Percentiles rank a stretch among this genome's conserved stretches.
These are phyloP conservation scores for Lochmaea capreae DNA, from an alignment of 2,888 invertebrate species.

Conservation along the genomic window DNA sequence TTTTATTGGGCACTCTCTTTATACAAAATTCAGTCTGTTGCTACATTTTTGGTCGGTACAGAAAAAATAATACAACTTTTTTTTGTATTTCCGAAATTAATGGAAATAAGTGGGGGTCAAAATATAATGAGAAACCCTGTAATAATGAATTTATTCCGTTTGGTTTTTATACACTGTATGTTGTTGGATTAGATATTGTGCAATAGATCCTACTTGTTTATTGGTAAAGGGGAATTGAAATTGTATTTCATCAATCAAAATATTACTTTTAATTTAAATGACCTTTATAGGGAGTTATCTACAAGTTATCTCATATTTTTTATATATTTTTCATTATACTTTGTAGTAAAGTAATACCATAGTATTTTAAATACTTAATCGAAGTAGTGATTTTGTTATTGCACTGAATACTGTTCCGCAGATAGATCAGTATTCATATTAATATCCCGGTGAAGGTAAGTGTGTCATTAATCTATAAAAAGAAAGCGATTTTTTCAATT, in stretches of 20 bases:
- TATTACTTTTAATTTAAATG: neutral
- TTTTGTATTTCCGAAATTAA: too few species aligned
- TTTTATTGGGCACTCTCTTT: too few species aligned
- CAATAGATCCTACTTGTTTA: neutral
- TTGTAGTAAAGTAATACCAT: neutral
- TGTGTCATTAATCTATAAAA: neutral
- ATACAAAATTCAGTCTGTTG: too few species aligned
- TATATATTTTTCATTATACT: neutral
- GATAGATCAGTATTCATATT: neutral
- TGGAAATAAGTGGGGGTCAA: too few species aligned
- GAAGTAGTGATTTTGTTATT: neutral
- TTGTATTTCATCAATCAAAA: neutral
- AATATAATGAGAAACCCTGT: too few species aligned
- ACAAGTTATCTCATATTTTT: neutral
- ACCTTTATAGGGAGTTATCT: conserved; percentile 1
- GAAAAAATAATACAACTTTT: too few species aligned
- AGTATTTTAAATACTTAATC: neutral
- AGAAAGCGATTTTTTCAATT: too few species aligned
- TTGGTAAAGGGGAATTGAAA: neutral
- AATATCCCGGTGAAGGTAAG: neutral
- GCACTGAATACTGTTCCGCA: neutral
- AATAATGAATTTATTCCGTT: too few species aligned
- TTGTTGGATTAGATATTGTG: neutral
- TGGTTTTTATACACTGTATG: too few species aligned
- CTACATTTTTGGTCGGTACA: too few species aligned